Conservation (phyloP, 2,797 vertebrate genomes). For the Bucorvus abyssinicus region DNA sequence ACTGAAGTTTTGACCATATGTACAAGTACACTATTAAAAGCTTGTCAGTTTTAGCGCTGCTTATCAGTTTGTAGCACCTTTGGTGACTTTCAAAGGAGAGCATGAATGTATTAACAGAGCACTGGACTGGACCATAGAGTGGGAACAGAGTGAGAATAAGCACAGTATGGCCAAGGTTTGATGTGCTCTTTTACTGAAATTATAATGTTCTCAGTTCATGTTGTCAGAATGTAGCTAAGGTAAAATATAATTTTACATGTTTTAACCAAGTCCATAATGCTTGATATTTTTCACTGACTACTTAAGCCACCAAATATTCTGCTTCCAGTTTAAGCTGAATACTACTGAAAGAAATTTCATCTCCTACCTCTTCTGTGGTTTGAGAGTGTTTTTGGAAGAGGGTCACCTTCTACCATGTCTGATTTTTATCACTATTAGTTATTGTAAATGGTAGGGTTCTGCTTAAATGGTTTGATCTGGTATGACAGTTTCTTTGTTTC, state of each 20-base stretch:
- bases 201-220: background rate
- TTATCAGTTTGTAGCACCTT: background rate
- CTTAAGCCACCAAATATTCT: background rate
- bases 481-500: conserved; percentile 68
- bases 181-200: background rate
- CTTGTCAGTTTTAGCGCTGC: background rate
- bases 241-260: background rate
- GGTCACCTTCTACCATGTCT: background rate
- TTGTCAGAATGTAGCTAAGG: background rate
- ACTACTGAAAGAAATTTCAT: background rate
- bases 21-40: background rate
- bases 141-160: background rate
- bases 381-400: conserved; percentile 2
- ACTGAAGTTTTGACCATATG: background rate
- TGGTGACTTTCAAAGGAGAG: background rate
- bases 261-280: background rate
- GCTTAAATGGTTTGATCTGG: conserved; percentile 53
- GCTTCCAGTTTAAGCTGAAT: background rate
- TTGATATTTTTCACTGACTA: background rate
- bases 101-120: background rate
- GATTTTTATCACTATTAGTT: conserved; percentile 60
- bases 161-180: background rate
- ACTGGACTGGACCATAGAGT: background rate
- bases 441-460: conserved; percentile 47
- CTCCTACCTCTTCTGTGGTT: background rate